These are phyloP conservation scores for Nematolebias whitei DNA, from an alignment of 2,113 vertebrate species.

Conservation along the genomic window DNA sequence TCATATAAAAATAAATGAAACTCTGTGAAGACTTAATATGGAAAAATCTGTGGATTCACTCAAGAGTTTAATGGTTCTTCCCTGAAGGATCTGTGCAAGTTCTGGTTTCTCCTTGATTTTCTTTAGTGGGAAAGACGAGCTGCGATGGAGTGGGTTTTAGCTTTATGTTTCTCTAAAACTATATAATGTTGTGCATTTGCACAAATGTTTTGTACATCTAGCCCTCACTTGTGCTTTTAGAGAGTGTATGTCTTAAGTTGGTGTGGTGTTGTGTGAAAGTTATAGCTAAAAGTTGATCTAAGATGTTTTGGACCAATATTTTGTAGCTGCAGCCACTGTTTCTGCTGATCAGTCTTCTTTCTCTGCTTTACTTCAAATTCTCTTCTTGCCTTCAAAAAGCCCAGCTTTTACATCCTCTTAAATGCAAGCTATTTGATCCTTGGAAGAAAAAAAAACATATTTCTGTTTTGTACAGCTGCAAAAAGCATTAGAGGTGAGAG, in stretches of 20 bases:
- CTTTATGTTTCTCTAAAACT: too few species aligned
- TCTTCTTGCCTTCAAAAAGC: conserved; percentile 25
- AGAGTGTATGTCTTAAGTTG: background rate
- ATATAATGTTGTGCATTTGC: background rate
- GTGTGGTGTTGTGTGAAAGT: background rate
- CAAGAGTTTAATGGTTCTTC: conserved; percentile 13
- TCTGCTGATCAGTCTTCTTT: conserved; percentile 2
- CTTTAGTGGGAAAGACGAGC: too few species aligned
- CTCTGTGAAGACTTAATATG: conserved; percentile 33
- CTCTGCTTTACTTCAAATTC: conserved; percentile 31
- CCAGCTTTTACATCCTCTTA: conserved; percentile 21
- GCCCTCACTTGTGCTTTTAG: background rate
- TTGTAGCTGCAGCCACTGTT: conserved; percentile 6
- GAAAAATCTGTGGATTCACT: conserved; percentile 36
- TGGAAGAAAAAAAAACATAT: conserved; percentile 51
- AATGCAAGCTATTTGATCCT: conserved; percentile 55
- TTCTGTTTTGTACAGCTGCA: conserved; percentile 61
- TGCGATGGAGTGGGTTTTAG: too few species aligned
- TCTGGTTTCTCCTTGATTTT: too few species aligned
- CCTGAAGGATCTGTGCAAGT: too few species aligned
- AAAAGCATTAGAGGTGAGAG: conserved; percentile 61
- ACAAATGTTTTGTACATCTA: background rate
- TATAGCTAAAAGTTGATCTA: background rate
- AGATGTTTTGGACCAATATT: conserved; percentile 10
- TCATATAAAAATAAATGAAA: conserved; percentile 31